phyloP scores from a whole-genome alignment of 2,888 invertebrate genomes.

The Gortyna flavago region DNA sequence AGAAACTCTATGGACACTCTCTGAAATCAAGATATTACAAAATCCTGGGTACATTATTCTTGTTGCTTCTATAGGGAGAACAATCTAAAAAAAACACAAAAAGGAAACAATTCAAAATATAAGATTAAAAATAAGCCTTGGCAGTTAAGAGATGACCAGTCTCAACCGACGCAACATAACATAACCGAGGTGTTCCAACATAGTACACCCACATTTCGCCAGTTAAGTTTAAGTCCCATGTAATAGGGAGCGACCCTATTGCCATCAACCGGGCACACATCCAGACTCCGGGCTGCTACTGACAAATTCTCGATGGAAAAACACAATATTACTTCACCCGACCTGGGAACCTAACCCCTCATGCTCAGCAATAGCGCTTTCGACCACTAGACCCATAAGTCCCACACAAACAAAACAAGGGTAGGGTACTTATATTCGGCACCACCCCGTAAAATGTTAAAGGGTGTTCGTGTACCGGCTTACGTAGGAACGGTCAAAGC shows the following conservation, averaged over 20 bases:
- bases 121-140: too few relatives aligned
- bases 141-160: too few relatives aligned
- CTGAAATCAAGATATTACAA: too few relatives aligned
- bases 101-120: too few relatives aligned
- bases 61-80: too few relatives aligned
- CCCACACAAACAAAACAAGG: constrained; percentile 8
- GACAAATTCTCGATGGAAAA: background rate
- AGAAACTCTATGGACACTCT: too few relatives aligned
- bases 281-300: background rate
- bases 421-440: constrained; percentile 5
- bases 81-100: too few relatives aligned
- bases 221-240: too few relatives aligned
- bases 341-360: background rate
- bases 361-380: background rate
- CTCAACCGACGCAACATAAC: too few relatives aligned
- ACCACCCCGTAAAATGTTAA: constrained; percentile 44
- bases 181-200: background rate
- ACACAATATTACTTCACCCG: background rate
- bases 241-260: background rate
- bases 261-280: background rate
- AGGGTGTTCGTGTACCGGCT: constrained; percentile 17
- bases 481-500: constrained; percentile 44
- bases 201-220: background rate
- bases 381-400: background rate
- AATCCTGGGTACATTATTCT: too few relatives aligned